phyloP scores from a whole-genome alignment of 2,797 vertebrate species.

The Gallinago nigripennis region DNA sequence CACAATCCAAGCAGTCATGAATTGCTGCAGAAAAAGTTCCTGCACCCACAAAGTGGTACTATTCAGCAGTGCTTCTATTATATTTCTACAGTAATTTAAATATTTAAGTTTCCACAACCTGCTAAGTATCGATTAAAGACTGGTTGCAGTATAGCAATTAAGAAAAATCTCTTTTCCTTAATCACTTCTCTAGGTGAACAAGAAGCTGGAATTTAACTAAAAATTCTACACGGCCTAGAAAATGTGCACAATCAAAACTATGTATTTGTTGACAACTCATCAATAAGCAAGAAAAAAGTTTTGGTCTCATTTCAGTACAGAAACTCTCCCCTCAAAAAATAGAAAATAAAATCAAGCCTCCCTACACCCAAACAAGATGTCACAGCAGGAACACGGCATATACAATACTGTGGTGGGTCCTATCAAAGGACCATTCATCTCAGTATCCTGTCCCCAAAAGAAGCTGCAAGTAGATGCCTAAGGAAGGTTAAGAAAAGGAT shows the following conservation, averaged over 20 bases:
- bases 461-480: neutral
- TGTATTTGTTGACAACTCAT: neutral
- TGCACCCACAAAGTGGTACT: neutral
- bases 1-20: neutral
- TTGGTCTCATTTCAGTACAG: neutral
- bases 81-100: neutral
- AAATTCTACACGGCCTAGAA: neutral
- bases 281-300: neutral
- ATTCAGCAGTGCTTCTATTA: neutral
- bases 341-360: neutral
- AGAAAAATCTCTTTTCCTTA: neutral
- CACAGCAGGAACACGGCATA: neutral
- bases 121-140: neutral
- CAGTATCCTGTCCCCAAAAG: neutral
- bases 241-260: neutral
- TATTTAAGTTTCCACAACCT: neutral
- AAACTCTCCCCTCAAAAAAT: neutral
- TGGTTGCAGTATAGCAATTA: neutral
- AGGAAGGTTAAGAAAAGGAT: neutral
- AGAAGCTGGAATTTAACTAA: neutral
- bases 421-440: slow-evolving; percentile 9
- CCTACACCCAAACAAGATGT: neutral
- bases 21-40: neutral
- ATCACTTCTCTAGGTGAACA: neutral
- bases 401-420: neutral